These are phyloP conservation scores for Lacerta agilis DNA, from an alignment of 2,797 vertebrate species.

Conservation along the genomic window DNA sequence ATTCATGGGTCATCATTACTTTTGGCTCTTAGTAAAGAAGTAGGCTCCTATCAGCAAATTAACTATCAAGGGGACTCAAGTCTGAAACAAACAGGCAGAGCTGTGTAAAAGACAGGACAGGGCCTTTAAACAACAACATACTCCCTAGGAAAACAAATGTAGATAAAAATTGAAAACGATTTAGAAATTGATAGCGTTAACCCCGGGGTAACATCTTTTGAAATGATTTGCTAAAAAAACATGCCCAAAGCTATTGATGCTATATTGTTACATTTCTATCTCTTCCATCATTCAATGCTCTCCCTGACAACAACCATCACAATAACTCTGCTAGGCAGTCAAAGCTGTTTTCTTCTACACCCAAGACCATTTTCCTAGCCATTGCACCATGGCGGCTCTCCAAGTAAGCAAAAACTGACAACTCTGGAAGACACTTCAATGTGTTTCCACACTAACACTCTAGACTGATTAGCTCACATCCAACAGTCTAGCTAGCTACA, in stretches of 20 bases:
- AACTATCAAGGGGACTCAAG: too few relatives aligned
- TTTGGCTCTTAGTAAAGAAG: background rate
- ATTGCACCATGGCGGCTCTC: too few relatives aligned
- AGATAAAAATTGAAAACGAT: background rate
- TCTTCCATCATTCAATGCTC: background rate
- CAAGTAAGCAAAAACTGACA: background rate
- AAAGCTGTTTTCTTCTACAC: background rate
- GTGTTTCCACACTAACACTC: background rate
- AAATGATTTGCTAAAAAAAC: background rate
- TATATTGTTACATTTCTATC: background rate
- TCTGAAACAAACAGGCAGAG: background rate
- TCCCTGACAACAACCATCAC: background rate
- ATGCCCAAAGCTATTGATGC: background rate
- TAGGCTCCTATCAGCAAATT: accelerated
- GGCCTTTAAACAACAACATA: background rate
- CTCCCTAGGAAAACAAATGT: background rate
- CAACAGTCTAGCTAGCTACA: background rate
- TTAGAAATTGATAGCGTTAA: background rate
- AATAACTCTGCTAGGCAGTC: background rate
- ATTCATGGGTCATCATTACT: background rate
- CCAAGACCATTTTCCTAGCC: background rate
- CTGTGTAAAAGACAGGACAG: background rate
- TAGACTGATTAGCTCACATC: background rate
- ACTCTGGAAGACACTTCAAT: background rate
- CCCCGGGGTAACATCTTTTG: background rate